Conservation (phyloP, 2,888 invertebrate species). For the Epiblema foenella region DNA sequence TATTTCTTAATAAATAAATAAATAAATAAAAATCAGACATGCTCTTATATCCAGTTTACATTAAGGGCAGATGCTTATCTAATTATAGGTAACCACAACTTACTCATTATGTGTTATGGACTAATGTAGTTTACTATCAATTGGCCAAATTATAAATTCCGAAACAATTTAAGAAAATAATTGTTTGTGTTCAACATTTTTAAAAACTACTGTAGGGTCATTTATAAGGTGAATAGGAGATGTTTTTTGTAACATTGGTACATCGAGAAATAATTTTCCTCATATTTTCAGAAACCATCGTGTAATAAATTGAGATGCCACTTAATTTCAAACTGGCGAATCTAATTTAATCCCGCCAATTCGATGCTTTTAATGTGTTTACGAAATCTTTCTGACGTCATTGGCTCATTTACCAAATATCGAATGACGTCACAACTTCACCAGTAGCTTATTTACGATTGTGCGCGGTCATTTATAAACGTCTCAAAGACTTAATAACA, state of each 20-base stretch:
- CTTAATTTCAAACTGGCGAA: slow-evolving; percentile 15
- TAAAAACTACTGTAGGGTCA: no score
- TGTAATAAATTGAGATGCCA: slow-evolving; percentile 4
- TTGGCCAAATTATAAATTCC: neutral
- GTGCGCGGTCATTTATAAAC: slow-evolving; percentile 16
- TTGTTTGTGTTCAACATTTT: no score
- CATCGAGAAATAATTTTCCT: neutral
- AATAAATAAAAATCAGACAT: no score
- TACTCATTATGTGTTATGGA: neutral
- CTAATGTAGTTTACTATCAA: neutral
- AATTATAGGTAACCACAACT: no score
- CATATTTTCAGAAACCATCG: neutral
- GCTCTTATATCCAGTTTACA: no score
- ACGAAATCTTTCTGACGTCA: slow-evolving; percentile 42
- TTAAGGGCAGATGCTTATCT: no score
- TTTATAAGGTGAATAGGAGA: neutral
- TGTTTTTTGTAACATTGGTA: no score
- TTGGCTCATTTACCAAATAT: slow-evolving; percentile 38
- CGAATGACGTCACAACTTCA: slow-evolving; percentile 42
- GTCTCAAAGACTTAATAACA: slow-evolving; percentile 36
- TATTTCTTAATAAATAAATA: no score
- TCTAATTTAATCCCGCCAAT: slow-evolving; percentile 39
- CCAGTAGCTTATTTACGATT: slow-evolving; percentile 35
- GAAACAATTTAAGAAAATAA: neutral
- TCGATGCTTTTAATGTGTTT: slow-evolving; percentile 26